Conservation (phyloP, 2,888 invertebrate genomes). For the Drosophila paramelanica region DNA sequence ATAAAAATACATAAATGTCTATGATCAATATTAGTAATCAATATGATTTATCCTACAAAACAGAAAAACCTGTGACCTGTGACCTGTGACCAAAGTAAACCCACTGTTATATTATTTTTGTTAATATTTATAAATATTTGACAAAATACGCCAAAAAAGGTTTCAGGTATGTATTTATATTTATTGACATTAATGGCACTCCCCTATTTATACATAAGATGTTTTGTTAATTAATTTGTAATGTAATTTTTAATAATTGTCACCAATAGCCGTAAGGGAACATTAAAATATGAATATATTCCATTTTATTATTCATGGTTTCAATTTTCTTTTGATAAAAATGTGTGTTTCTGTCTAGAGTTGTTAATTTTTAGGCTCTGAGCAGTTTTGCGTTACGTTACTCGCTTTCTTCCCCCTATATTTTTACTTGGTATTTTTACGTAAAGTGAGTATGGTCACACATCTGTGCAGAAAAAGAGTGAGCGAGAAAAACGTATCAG, state of each 20-base stretch:
- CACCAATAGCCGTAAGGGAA: neutral
- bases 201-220: neutral
- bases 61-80: too few species aligned
- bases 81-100: too few species aligned
- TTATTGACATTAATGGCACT: neutral
- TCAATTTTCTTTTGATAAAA: too few species aligned
- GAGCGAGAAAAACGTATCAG: slow-evolving; percentile 37
- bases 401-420: neutral
- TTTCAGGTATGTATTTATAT: neutral
- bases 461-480: slow-evolving; percentile 27
- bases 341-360: neutral
- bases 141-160: too few species aligned
- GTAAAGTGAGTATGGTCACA: slow-evolving; percentile 18
- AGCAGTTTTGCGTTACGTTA: neutral
- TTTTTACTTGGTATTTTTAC: slow-evolving; percentile 11
- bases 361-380: neutral
- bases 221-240: too few species aligned
- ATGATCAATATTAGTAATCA: too few species aligned
- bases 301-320: too few species aligned
- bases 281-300: too few species aligned
- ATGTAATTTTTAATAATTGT: neutral
- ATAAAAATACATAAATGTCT: too few species aligned
- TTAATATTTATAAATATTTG: too few species aligned
- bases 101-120: too few species aligned
- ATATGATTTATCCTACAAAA: too few species aligned